Evolutionary conservation across 2,888 invertebrate genomes (phyloP).

Genomic region (Anaspis maculata): DNA sequence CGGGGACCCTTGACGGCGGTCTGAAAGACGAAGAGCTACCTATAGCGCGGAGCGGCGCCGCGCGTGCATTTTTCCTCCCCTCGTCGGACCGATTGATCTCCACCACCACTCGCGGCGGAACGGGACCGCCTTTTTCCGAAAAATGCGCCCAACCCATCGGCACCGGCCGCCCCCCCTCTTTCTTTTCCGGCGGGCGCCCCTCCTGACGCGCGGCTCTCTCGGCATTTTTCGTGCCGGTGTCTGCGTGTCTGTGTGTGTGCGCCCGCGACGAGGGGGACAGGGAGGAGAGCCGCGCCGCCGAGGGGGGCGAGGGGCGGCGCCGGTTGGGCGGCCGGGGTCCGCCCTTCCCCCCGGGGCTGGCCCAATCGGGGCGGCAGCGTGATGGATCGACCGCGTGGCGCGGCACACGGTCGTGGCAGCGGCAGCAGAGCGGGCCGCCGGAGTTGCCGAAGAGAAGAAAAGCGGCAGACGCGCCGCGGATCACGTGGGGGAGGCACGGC

Average conservation of each 20-base stretch:
- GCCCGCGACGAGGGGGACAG: too few relatives aligned
- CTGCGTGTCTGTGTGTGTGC: too few relatives aligned
- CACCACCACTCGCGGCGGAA: slow-evolving; percentile 43
- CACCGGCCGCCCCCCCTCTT: slow-evolving; percentile 39
- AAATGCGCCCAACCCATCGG: slow-evolving; percentile 24
- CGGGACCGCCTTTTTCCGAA: slow-evolving; percentile 43
- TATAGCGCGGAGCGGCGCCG: slow-evolving; percentile 13
- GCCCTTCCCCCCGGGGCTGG: slow-evolving; percentile 39
- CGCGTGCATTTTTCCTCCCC: slow-evolving; percentile 41
- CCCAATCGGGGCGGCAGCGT: slow-evolving; percentile 40
- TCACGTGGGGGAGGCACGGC: too few relatives aligned
- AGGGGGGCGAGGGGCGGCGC: too few relatives aligned
- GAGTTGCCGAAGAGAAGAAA: not conserved
- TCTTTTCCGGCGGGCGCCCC: slow-evolving; percentile 48
- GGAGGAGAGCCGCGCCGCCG: too few relatives aligned
- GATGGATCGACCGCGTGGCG: slow-evolving; percentile 42
- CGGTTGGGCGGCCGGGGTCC: too few relatives aligned
- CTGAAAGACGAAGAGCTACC: slow-evolving; percentile 33
- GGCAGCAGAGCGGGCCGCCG: slow-evolving; percentile 19
- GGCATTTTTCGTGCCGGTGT: too few relatives aligned
- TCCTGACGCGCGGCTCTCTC: too few relatives aligned
- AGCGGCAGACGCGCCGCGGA: too few relatives aligned
- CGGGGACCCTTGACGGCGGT: slow-evolving; percentile 39
- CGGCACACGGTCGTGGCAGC: too few relatives aligned
- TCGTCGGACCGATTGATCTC: slow-evolving; percentile 39